Base-by-base conservation (phyloP, 1,140 invertebrate species). In the Aricia agestis region DNA sequence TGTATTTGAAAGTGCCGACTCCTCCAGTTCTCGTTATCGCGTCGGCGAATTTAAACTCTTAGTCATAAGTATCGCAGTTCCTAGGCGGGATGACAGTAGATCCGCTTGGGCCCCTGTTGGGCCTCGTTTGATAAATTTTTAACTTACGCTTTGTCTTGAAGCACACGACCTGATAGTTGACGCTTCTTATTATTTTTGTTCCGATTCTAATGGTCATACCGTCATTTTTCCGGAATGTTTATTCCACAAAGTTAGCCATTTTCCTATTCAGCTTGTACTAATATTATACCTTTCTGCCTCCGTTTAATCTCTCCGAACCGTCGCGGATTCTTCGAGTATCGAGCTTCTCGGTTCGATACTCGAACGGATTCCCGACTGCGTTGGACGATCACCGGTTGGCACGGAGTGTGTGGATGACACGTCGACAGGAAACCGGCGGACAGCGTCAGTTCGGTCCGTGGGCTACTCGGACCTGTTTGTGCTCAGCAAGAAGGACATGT, bases 391-490 rank as follows among this genome's bases (percentile, higher is more conserved):
- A 83, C 82, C 86, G 72, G 80, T 89, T 87, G 86, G 89, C 89
- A 91, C 79, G 83, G 87, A 91, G 90, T 92, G 84, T 90, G 88
- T 91, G 87, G 86, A 88, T 91, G 86, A 89, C 84, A 88, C 85
- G 87, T 87, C 82, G 87, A 86, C 93, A 98, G 97, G 98, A 85
- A 99, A 99, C 93, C 94, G 98, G 87, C 94, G 98, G 89, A 99
- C 98, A 90, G 98, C 98, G 72, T 98, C 97, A 76, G 98, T 99
- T 72, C 94, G 98, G 76, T 99, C 98, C 45, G 98, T 99, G 65
- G 98, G 98, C 74, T 99, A 99, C 93, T 99, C 98, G 81, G 98
- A 99, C 92, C 94, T 99, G 72, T 99, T 99, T 93, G 98, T 99
- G 79, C 95, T 99, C 67, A 98, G 97, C 85, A 99, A 99, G 94